Percentiles rank a stretch among this genome's conserved stretches.
These are phyloP conservation scores for Zaprionus nigranus DNA, from an alignment of 1,140 invertebrate genomes.

Conservation along the genomic window DNA sequence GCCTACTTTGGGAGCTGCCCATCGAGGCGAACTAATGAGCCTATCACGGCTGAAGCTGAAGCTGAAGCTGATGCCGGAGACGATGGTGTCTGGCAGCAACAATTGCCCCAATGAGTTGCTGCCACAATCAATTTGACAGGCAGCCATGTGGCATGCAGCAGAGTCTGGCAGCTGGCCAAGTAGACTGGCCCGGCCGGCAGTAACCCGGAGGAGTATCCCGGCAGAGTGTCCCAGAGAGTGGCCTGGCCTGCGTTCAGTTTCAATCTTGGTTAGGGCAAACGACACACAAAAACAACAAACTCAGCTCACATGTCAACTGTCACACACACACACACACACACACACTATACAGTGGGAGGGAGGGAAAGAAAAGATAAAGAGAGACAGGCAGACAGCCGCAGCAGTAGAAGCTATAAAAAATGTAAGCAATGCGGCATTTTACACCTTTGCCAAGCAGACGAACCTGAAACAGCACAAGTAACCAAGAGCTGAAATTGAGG, in stretches of 20 bases:
- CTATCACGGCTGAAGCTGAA: slow-evolving; percentile 38
- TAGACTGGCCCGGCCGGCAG: background rate
- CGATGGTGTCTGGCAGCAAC: slow-evolving; percentile 39
- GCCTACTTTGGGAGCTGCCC: slow-evolving; percentile 39
- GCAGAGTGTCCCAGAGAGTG: background rate
- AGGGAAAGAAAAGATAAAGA: background rate
- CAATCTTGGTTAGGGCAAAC: slow-evolving; percentile 23
- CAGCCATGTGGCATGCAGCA: slow-evolving; percentile 54
- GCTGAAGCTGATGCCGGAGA: background rate
- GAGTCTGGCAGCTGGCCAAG: slow-evolving; percentile 47
- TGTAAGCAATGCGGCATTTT: slow-evolving; percentile 79
- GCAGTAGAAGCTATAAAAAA: slow-evolving; percentile 67
- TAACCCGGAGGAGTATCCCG: background rate
- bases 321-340: background rate
- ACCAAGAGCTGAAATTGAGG: background rate
- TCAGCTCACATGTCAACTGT: slow-evolving; percentile 2
- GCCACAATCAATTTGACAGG: slow-evolving; percentile 70
- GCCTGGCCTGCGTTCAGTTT: slow-evolving; percentile 15
- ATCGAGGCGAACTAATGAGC: slow-evolving; percentile 59
- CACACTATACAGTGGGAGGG: background rate
- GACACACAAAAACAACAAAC: slow-evolving; percentile 33
- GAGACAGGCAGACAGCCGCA: background rate
- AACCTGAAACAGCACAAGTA: background rate
- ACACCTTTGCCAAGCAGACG: slow-evolving; percentile 58
- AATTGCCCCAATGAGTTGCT: slow-evolving; percentile 44